Evolutionary conservation across 2,888 invertebrate species (phyloP).

Genomic region (Andrena flavipes): DNA sequence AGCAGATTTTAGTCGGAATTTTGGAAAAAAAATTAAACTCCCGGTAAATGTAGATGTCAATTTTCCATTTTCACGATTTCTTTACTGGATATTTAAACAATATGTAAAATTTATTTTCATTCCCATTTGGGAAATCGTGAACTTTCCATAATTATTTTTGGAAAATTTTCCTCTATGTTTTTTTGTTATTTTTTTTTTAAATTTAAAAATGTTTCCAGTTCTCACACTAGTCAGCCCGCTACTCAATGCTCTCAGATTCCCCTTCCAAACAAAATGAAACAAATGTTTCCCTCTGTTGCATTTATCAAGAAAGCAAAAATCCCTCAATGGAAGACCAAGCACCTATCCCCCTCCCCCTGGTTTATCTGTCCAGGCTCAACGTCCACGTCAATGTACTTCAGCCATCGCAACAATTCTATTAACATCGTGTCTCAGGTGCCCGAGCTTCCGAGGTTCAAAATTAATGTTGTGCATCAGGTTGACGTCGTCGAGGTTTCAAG

Average conservation of each 20-base stretch:
- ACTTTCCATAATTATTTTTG: too few species aligned
- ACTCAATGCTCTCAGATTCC: too few species aligned
- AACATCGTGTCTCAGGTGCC: slow-evolving; percentile 60
- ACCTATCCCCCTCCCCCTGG: neutral
- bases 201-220: neutral
- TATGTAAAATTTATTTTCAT: too few species aligned
- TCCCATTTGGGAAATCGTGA: too few species aligned
- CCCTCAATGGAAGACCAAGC: slow-evolving; percentile 17
- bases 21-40: too few species aligned
- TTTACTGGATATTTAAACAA: too few species aligned
- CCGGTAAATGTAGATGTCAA: too few species aligned
- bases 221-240: neutral
- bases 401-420: slow-evolving; percentile 60
- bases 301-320: neutral
- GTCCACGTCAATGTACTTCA: slow-evolving; percentile 49
- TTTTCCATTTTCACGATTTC: too few species aligned
- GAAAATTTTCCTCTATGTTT: too few species aligned
- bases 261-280: neutral
- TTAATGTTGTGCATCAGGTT: slow-evolving; percentile 56
- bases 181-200: neutral
- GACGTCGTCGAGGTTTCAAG: slow-evolving; percentile 43
- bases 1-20: too few species aligned
- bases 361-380: neutral
- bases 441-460: slow-evolving; percentile 55
- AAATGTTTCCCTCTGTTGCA: neutral